Conservation (phyloP, 2,888 invertebrate genomes). For the Drosophila picticornis region DNA sequence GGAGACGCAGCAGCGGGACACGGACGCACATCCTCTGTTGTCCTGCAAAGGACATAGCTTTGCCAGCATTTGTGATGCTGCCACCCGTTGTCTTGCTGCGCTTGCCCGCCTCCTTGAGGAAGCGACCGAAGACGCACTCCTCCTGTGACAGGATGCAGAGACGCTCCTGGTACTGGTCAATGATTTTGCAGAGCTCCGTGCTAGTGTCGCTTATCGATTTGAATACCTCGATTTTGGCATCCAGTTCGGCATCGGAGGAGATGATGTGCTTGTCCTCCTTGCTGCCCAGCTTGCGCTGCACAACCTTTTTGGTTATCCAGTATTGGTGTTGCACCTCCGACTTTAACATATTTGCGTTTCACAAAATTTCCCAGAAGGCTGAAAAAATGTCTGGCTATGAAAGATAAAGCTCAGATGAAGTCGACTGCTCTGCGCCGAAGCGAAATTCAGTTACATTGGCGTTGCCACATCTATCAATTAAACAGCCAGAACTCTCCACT, state of each 20-base stretch:
- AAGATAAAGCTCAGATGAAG: constrained; percentile 35
- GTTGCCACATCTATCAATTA: constrained; percentile 33
- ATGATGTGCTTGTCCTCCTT: constrained; percentile 99
- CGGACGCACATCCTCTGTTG: constrained; percentile 96
- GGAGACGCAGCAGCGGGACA: constrained; percentile 93
- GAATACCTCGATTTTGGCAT: constrained; percentile 93
- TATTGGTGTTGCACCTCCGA: constrained; percentile 96
- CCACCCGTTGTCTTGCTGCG: constrained; percentile 94
- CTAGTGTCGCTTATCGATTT: constrained; percentile 97
- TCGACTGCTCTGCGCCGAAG: constrained; percentile 49
- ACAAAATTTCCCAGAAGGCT: constrained; percentile 33
- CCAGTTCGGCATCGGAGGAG: constrained; percentile 97
- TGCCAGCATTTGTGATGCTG: constrained; percentile 93
- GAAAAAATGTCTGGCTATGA: constrained; percentile 32
- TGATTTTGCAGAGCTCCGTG: constrained; percentile 92
- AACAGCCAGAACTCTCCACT: neutral
- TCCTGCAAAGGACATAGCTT: constrained; percentile 94
- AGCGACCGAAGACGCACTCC: constrained; percentile 97
- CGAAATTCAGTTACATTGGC: constrained; percentile 45
- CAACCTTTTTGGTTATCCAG: constrained; percentile 99
- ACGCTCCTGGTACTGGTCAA: constrained; percentile 97
- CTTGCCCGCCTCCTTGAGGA: constrained; percentile 97
- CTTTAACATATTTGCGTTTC: constrained; percentile 79
- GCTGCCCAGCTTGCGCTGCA: constrained; percentile 95
- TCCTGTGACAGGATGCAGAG: constrained; percentile 97